Conservation (phyloP, 2,888 invertebrate species). For the Bembecia ichneumoniformis region DNA sequence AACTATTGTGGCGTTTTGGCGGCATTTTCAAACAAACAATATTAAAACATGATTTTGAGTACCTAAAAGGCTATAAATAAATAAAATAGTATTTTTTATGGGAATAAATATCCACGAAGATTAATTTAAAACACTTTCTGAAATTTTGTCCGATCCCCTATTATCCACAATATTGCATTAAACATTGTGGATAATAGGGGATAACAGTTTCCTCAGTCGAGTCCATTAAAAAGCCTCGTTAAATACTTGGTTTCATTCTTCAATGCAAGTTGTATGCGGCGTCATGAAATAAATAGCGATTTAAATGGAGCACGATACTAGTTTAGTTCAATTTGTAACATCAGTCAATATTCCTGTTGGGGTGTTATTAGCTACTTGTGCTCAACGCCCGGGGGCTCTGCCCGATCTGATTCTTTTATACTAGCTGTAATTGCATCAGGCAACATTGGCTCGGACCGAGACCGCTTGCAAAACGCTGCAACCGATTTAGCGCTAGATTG, state of each 20-base stretch:
- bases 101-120: too few species aligned
- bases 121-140: too few species aligned
- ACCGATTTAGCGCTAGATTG: slow-evolving; percentile 48
- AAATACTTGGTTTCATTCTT: not conserved
- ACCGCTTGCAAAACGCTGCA: slow-evolving; percentile 40
- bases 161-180: too few species aligned
- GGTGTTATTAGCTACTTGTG: slow-evolving; percentile 59
- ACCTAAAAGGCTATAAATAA: too few species aligned
- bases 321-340: slow-evolving; percentile 61
- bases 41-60: too few species aligned
- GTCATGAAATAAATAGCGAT: slow-evolving; percentile 45
- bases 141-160: too few species aligned
- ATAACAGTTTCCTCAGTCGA: too few species aligned
- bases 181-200: too few species aligned
- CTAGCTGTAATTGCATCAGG: slow-evolving; percentile 51
- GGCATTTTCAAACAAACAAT: too few species aligned
- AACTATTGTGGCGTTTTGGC: too few species aligned
- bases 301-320: slow-evolving; percentile 50
- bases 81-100: too few species aligned
- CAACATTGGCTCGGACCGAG: slow-evolving; percentile 24
- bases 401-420: slow-evolving; percentile 62
- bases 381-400: slow-evolving; percentile 45
- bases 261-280: slow-evolving; percentile 1
- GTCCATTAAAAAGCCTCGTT: too few species aligned
- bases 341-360: slow-evolving; percentile 53